Evolutionary conservation across 2,797 vertebrate species (phyloP), one percentile per base, ranked within the genome.

Genomic region (Varecia variegata): DNA sequence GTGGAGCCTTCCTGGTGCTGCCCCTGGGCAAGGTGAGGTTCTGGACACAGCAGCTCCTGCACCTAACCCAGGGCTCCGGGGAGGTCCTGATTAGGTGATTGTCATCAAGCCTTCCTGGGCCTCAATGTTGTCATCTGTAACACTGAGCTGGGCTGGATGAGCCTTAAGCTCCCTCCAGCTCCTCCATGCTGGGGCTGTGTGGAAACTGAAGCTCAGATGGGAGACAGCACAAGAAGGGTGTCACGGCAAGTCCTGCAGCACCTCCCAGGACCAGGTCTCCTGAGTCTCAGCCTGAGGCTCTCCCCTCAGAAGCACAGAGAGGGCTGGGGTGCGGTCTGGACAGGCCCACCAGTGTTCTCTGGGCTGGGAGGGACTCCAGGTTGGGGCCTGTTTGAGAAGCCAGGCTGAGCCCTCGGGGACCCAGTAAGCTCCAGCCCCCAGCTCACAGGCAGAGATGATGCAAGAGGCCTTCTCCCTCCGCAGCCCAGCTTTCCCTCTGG

Each of bases 1-100:
- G 99, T 58, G 99, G 99, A n/a, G 98, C 99, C 94, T 99, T 99
- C 98, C 98, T 99, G 67, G 99, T 99, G 97, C 96, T 99, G 97
- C 99, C 99, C 0, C 98, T 99, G 92, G 98, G 40, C 98, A 99
- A 99, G 99, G 99, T 99, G 98, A 97, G 97, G 32, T 38, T 30
- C 65, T 32, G 82, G 95, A 67, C 27, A 27, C 20, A 56, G n/a
- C 18, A 11, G 43, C 10, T 60, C 20, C n/a, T 47, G 38, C 40
- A 38, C 23, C 21, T 6, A 7, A 76, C 85, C 38, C 45, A 0
- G 14, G 35, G 56, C n/a, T 43, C 92, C 35, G 30, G 9, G 14
- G 32, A 21, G 56, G 71, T 38, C 77, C 67, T 38, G 23, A 84
- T n/a, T 5, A 52, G 73, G 62, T 56, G 50, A 52, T 10, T 6